Conservation (phyloP, 2,888 invertebrate genomes). For the Conomelus anceps region DNA sequence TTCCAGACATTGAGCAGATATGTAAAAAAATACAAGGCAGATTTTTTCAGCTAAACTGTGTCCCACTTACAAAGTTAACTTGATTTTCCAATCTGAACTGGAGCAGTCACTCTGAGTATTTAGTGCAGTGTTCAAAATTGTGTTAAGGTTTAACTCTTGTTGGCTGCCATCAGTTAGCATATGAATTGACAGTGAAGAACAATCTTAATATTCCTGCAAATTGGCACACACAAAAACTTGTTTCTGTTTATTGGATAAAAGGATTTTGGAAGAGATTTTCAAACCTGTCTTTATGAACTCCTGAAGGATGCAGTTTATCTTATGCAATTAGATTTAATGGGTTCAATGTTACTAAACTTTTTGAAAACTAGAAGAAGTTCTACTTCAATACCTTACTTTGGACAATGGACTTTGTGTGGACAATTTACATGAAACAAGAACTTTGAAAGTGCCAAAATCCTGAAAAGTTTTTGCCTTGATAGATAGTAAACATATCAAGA, state of each 20-base stretch:
- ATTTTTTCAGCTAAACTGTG: slow-evolving; percentile 16
- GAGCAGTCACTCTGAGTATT: slow-evolving; percentile 26
- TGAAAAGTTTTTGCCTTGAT: slow-evolving; percentile 33
- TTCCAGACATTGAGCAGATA: slow-evolving; percentile 30
- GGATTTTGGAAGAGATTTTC: slow-evolving; percentile 10
- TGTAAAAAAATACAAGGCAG: slow-evolving; percentile 23
- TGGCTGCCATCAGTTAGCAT: slow-evolving; percentile 29
- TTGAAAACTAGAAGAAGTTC: slow-evolving; percentile 33
- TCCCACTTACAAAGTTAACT: slow-evolving; percentile 29
- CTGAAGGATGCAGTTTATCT: background rate
- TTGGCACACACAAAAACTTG: slow-evolving; percentile 29
- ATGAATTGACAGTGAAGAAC: slow-evolving; percentile 29
- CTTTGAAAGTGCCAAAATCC: slow-evolving; percentile 32
- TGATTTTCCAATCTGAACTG: slow-evolving; percentile 28
- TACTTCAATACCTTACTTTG: slow-evolving; percentile 29
- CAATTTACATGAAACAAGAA: slow-evolving; percentile 32
- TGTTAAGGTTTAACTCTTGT: slow-evolving; percentile 22
- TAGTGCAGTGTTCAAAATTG: slow-evolving; percentile 24
- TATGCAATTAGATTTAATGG: background rate
- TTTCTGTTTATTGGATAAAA: background rate
- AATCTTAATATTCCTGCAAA: slow-evolving; percentile 27
- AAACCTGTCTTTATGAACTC: background rate
- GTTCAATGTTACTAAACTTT: background rate
- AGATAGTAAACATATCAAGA: slow-evolving; percentile 23
- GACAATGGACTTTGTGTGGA: slow-evolving; percentile 32